Evolutionary conservation across 2,888 invertebrate species (phyloP), one percentile per base, ranked within the genome.

Genomic region (Elysia crispata): DNA sequence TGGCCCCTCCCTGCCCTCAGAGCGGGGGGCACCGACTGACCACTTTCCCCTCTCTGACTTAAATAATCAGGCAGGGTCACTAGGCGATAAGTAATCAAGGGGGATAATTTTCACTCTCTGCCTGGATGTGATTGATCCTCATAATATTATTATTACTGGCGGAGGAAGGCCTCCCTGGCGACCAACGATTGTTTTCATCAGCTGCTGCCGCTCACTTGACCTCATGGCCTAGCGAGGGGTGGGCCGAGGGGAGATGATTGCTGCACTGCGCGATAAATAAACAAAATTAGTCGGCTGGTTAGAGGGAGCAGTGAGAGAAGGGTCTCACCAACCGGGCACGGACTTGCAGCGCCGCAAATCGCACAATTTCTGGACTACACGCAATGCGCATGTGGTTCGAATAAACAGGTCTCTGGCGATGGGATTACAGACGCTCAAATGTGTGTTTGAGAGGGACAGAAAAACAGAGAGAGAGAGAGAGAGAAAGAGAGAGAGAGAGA

Each of bases 81-180:
- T 64, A 69, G 72, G 57, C 70, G 70, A 78, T 78, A 78, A 64
- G 77, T 72, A 78, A 78, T 78, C 72, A 31, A 33, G 77, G 33
- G 57, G 31, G 77, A 69, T 69, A 64, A 69, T 41, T 76, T 73
- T 73, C 72, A 50, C 64, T 72, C 60, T n/a, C 49, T 28, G 73
- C 25, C 54, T 23, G 49, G 67, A 3, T 20, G 6, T 54, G 73
- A 74, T 66, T 79, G 66, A 74, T 79, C 62, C 57, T 67, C 74
- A 54, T 79, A 74, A 79, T 74, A 79, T 78, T 72, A 57, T 78
- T 72, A 72, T 77, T 69, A 70, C 77, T 41, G 50, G 20, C 50
- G 33, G 15, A 57, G 18, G 23, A 3, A 6, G 41, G 41, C 41
- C 5, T 41, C 41, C 41, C 41, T 41, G 41, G 41, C 41, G 60